Percentiles rank a stretch among this genome's conserved stretches.
phyloP scores from a whole-genome alignment of 2,888 invertebrate species.

The Brenthis daphne region DNA sequence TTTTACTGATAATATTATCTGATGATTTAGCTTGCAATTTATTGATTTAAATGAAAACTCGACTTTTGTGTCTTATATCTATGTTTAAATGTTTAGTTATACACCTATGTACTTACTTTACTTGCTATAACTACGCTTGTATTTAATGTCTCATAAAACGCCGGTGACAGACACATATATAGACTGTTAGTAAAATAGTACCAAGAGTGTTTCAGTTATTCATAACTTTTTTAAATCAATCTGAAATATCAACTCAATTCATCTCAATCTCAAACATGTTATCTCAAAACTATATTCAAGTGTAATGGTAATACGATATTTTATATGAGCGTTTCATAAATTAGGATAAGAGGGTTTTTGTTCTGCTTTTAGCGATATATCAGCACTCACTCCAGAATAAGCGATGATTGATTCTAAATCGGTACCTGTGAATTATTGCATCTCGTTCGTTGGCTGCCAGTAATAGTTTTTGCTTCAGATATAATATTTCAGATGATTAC shows the following conservation, averaged over 20 bases:
- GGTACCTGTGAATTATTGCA: conserved; percentile 51
- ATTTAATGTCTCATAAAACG: too few relatives aligned
- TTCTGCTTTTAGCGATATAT: conserved; percentile 15
- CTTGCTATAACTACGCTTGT: not conserved
- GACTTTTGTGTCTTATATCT: not conserved
- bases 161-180: too few relatives aligned
- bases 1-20: too few relatives aligned
- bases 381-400: conserved; percentile 45
- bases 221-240: too few relatives aligned
- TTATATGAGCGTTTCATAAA: conserved; percentile 15
- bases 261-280: not conserved
- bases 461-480: conserved; percentile 27
- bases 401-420: conserved; percentile 52
- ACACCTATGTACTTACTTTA: not conserved
- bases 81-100: not conserved
- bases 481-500: conserved; percentile 2
- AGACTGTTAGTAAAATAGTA: too few relatives aligned
- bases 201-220: too few relatives aligned
- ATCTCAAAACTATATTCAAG: not conserved
- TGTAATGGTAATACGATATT: conserved; percentile 1
- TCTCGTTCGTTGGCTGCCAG: conserved; percentile 50
- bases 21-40: too few relatives aligned
- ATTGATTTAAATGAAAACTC: too few relatives aligned
- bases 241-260: not conserved
- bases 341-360: conserved; percentile 13